Percentiles rank a stretch among this genome's conserved stretches.
These are phyloP conservation scores for Patella vulgata DNA, from an alignment of 1,140 invertebrate species.

Conservation along the genomic window DNA sequence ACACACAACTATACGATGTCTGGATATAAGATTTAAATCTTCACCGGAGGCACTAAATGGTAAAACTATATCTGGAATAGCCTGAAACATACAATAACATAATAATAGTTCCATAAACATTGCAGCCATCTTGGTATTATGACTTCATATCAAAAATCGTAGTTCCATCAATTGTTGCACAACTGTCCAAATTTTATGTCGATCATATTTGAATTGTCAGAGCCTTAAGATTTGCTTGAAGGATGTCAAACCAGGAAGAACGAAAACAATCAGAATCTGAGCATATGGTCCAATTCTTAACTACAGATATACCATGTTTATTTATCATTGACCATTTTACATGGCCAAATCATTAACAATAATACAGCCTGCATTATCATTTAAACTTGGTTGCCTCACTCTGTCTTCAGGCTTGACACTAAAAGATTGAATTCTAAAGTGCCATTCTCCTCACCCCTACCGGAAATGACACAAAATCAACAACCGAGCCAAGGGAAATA, in stretches of 20 bases:
- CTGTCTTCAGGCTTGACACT: too few species aligned
- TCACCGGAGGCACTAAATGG: constrained; percentile 74
- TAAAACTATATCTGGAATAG: constrained; percentile 69
- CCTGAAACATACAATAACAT: constrained; percentile 21
- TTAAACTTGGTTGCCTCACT: too few species aligned
- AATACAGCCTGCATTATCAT: too few species aligned
- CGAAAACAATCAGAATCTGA: not conserved
- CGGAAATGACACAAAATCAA: too few species aligned
- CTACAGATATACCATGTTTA: too few species aligned
- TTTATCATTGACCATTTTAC: too few species aligned
- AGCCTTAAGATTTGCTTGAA: not conserved
- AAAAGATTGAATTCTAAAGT: too few species aligned
- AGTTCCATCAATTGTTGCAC: not conserved
- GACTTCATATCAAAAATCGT: not conserved
- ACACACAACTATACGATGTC: constrained; percentile 83
- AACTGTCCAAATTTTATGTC: not conserved
- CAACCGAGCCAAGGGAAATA: too few species aligned
- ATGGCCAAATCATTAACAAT: too few species aligned
- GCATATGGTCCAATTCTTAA: too few species aligned
- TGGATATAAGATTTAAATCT: constrained; percentile 69
- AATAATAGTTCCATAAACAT: not conserved
- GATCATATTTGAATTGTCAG: not conserved
- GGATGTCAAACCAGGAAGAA: not conserved
- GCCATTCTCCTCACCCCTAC: too few species aligned
- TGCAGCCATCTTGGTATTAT: too few species aligned